A percentile compares a stretch with the other conserved stretches of the same genome.
Evolutionary conservation across 23 tunicate species (phyloP).

Genomic region (Pegea sp.): DNA sequence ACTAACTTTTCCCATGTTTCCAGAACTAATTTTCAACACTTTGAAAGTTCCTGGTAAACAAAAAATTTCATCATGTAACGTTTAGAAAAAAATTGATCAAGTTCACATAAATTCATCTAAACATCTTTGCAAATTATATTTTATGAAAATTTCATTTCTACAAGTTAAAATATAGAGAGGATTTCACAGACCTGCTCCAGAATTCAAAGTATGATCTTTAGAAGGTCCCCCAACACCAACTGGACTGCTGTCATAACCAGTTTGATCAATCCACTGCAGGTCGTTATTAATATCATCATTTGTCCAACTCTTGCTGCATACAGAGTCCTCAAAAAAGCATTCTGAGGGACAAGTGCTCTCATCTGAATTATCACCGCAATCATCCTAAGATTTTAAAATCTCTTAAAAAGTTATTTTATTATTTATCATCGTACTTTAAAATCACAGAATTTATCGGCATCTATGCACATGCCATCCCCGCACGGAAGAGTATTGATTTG

Average conservation of each 20-base stretch:
- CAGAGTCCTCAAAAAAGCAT: conserved; percentile 38
- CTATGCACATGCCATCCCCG: conserved; percentile 38
- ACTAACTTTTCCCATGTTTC: not conserved
- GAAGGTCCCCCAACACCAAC: conserved; percentile 23
- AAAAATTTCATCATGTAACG: no score
- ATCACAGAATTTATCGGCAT: conserved; percentile 44
- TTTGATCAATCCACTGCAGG: conserved; percentile 28
- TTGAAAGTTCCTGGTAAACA: not conserved
- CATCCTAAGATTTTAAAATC: conserved; percentile 9
- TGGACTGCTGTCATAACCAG: conserved; percentile 6
- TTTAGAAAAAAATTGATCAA: no score
- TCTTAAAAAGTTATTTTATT: not conserved
- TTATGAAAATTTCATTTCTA: not conserved
- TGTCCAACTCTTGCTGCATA: conserved; percentile 28
- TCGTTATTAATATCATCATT: conserved; percentile 15
- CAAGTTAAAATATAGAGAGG: not conserved
- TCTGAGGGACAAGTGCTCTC: conserved; percentile 45
- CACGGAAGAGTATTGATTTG: conserved; percentile 15
- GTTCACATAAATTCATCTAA: no score
- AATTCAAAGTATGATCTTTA: conserved; percentile 5
- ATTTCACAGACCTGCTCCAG: conserved; percentile 1
- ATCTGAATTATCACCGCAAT: conserved; percentile 66
- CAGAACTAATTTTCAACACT: not conserved
- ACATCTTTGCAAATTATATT: no score
- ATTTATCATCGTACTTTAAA: conserved; percentile 23